Evolutionary conservation across 2,888 invertebrate genomes (phyloP), one percentile per base, ranked within the genome.

Genomic region (Caenorhabditis sp.): DNA sequence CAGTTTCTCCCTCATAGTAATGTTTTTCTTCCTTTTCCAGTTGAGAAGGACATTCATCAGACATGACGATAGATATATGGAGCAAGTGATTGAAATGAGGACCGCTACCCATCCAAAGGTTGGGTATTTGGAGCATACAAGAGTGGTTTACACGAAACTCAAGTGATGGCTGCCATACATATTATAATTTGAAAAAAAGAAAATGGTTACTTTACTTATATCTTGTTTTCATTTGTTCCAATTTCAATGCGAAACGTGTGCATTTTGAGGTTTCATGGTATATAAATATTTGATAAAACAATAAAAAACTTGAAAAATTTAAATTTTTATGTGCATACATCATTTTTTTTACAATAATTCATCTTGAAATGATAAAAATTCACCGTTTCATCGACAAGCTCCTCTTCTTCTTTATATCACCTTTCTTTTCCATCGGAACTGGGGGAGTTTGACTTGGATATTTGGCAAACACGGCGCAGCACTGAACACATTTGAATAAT

Each of bases 51-150:
- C 90, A 40, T 91, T 92, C 82, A 90, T 90, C 53, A 85, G 88
- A 61, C 90, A 92, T 80, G 92, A 91, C 80, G 90, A 91, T 62
- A 79, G 86, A 11, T 92, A 90, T 72, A 85, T 91, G 90, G 92
- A 91, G 81, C 92, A 91, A 69, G 85, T 88, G 3, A 81, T 91
- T 26, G 90, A 91, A 62, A 91, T 91, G 92, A 83, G 92, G 69
- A 91, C 91, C 8, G 91, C 92, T 1, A 91, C 91, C 1, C 92
- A 91, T 84, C 92, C 92, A 15, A 89, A 88, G 74, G 79, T 72
- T 44, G 92, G 92, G 51, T 90, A 91, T 76, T 83, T 91, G 28
- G 92, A 92, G 62, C 92, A 91, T 70, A 90, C 92, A 0, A 55
- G 92, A 70, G 91, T 91, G 24, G 87, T 92, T 35, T 91, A 91